These are phyloP conservation scores for Meliscaeva auricollis DNA, from an alignment of 2,888 invertebrate species.

Conservation along the genomic window DNA sequence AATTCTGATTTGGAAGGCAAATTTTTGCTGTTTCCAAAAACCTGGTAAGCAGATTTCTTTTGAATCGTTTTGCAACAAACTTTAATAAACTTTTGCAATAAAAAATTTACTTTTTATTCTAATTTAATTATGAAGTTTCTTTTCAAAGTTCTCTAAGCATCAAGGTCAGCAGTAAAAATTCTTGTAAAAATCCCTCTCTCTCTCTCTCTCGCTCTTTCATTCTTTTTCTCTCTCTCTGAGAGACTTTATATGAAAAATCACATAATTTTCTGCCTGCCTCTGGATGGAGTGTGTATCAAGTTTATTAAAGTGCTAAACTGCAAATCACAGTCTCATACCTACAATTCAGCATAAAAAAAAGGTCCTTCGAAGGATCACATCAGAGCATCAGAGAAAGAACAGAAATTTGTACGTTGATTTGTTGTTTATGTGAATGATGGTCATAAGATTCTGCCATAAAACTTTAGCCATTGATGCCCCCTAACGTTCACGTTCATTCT, in stretches of 20 bases:
- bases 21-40: neutral
- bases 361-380: constrained; percentile 14
- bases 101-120: constrained; percentile 39
- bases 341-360: constrained; percentile 13
- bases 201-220: no score
- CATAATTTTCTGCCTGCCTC: neutral
- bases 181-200: no score
- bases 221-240: no score
- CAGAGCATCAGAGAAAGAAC: constrained; percentile 7
- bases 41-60: constrained; percentile 7
- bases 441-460: constrained; percentile 61
- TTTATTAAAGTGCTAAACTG: constrained; percentile 70
- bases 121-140: constrained; percentile 60
- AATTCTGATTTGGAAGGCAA: neutral
- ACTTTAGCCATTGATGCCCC: constrained; percentile 39
- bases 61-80: neutral
- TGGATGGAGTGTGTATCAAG: constrained; percentile 24
- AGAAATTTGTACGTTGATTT: constrained; percentile 68
- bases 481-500: neutral
- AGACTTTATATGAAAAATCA: neutral
- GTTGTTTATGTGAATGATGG: constrained; percentile 67
- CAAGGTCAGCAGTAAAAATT: neutral
- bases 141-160: neutral
- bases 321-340: constrained; percentile 33
- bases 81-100: constrained; percentile 37